Evolutionary conservation across 2,888 invertebrate genomes (phyloP).

Genomic region (Coelopa pilipes): DNA sequence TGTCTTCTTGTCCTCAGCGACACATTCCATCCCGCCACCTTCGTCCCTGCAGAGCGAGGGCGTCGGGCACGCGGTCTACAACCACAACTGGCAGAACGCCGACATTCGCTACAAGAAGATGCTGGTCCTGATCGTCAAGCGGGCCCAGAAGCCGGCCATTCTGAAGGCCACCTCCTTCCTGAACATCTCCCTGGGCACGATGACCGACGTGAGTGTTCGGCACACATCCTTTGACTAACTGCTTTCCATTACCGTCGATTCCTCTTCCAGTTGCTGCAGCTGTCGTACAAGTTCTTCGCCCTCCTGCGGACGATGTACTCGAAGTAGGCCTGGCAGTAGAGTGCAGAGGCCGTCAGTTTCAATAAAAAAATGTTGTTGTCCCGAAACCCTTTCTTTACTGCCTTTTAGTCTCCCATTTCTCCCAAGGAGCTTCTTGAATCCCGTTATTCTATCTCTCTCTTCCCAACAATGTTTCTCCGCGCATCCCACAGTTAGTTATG

Average conservation of each 20-base stretch:
- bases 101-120: slow-evolving; percentile 56
- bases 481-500: too few relatives aligned
- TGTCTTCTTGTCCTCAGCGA: neutral
- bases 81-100: slow-evolving; percentile 56
- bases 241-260: slow-evolving; percentile 4
- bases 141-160: slow-evolving; percentile 55
- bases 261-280: slow-evolving; percentile 56
- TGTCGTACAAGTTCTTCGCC: slow-evolving; percentile 63
- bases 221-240: neutral
- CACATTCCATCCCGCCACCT: neutral
- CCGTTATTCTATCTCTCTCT: too few relatives aligned
- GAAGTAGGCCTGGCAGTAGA: neutral
- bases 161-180: slow-evolving; percentile 57
- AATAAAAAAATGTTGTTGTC: too few relatives aligned
- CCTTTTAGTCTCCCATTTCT: too few relatives aligned
- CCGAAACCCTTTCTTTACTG: too few relatives aligned
- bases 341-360: neutral
- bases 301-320: slow-evolving; percentile 59
- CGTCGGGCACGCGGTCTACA: slow-evolving; percentile 55
- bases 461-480: too few relatives aligned
- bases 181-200: slow-evolving; percentile 54
- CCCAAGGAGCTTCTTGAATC: too few relatives aligned
- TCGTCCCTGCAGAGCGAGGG: slow-evolving; percentile 51
- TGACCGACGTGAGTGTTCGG: slow-evolving; percentile 52
- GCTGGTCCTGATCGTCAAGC: slow-evolving; percentile 54